phyloP scores from a whole-genome alignment of 2,113 vertebrate genomes.

The Hydropotes inermis region DNA sequence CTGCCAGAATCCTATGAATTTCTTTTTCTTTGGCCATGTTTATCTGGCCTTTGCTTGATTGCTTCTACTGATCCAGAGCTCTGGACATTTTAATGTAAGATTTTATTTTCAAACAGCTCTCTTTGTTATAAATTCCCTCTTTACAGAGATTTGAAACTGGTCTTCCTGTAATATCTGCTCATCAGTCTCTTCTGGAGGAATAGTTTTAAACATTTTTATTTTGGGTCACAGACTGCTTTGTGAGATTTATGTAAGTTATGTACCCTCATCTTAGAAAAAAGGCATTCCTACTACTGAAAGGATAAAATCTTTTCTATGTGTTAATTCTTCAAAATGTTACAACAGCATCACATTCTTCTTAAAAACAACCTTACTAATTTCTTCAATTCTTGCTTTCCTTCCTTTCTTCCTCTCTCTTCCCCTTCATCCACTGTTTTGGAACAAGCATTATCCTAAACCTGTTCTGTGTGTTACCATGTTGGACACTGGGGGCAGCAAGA shows the following conservation, averaged over 20 bases:
- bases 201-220: background rate
- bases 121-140: background rate
- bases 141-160: background rate
- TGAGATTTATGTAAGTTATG: background rate
- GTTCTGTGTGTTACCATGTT: background rate
- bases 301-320: background rate
- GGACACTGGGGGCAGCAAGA: background rate
- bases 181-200: slow-evolving; percentile 26
- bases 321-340: background rate
- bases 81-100: background rate
- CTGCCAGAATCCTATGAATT: background rate
- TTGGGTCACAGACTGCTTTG: background rate
- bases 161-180: background rate
- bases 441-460: background rate
- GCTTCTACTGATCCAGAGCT: background rate
- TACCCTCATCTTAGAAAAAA: background rate
- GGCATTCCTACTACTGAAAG: background rate
- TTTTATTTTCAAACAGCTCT: slow-evolving; percentile 35
- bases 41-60: background rate
- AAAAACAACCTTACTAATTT: background rate
- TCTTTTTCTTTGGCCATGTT: background rate
- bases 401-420: background rate
- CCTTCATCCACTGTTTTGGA: background rate
- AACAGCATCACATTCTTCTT: background rate
- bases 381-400: background rate